Evolutionary conservation across 2,888 invertebrate genomes (phyloP).

Genomic region (Tiliacea aurago): DNA sequence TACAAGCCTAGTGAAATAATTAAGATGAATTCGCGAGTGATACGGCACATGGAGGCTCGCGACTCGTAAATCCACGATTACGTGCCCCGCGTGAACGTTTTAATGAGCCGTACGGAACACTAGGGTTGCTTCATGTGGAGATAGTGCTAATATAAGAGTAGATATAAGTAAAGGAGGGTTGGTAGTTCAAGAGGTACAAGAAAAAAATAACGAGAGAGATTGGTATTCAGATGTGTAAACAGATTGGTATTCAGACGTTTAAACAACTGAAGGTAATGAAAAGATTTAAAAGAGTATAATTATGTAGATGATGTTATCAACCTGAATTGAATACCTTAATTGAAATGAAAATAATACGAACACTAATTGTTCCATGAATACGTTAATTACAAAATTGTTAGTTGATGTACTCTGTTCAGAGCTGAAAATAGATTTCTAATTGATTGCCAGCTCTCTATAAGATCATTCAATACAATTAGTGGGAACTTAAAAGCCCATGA

Average conservation of each 20-base stretch:
- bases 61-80: slow-evolving; percentile 76
- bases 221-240: background rate
- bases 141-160: slow-evolving; percentile 10
- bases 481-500: background rate
- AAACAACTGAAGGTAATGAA: background rate
- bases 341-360: slow-evolving; percentile 34
- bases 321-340: background rate
- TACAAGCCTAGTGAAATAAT: slow-evolving; percentile 60
- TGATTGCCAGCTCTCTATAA: slow-evolving; percentile 21
- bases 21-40: slow-evolving; percentile 67
- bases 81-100: slow-evolving; percentile 72
- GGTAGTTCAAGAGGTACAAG: background rate
- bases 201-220: background rate
- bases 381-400: slow-evolving; percentile 41
- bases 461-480: slow-evolving; percentile 37
- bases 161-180: background rate
- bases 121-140: slow-evolving; percentile 57
- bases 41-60: slow-evolving; percentile 52
- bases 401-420: slow-evolving; percentile 5
- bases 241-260: background rate
- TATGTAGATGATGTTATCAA: slow-evolving; percentile 1
- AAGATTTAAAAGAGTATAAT: background rate
- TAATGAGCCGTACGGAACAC: slow-evolving; percentile 71
- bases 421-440: slow-evolving; percentile 29
- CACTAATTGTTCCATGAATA: slow-evolving; percentile 33